Evolutionary conservation across 2,113 vertebrate species (phyloP), one percentile per base, ranked within the genome.

Genomic region (Amphilophus citrinellus): DNA sequence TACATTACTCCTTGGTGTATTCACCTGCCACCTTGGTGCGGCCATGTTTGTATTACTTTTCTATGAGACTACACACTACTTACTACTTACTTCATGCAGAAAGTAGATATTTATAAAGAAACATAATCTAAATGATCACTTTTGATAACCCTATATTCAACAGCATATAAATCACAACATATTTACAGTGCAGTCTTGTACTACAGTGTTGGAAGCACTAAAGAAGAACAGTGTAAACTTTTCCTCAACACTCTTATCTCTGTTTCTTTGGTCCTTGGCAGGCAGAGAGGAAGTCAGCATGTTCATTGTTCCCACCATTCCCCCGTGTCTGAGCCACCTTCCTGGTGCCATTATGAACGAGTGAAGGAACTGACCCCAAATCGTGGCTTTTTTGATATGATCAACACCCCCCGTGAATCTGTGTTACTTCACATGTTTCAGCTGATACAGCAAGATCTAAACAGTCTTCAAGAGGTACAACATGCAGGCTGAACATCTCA

Each of bases 301-400:
- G 80, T 82, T 85, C 85, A 88, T 91, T 90, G 88, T 95, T 93
- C 91, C 92, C 93, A 84, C 81, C 30, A 18, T 82, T 79, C 85
- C 80, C 83, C 84, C 68, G 68, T n/a, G 83, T 68, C 84, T 84
- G 75, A 32, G 60, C 66, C 77, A 85, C 86, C 81, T 93, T 92
- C 92, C 92, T 92, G 92, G 77, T 89, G 88, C 89, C 92, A 47
- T 79, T 80, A 82, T 57, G 57, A 75, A 80, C 50, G 68, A 80
- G 59, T 82, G 81, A 88, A 83, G 79, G 78, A 87, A 60, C 76
- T 68, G 82, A 83, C 82, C 76, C 65, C 10, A 10, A 77, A 88
- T 62, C 76, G 32, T 8, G n/a, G 63, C 78, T 68, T 73, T 79
- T 50, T n/a, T 57, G 77, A 68, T 66, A 22, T 20, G 37, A 80